Conservation (phyloP, 2,113 vertebrate genomes). For the Scomber scombrus region DNA sequence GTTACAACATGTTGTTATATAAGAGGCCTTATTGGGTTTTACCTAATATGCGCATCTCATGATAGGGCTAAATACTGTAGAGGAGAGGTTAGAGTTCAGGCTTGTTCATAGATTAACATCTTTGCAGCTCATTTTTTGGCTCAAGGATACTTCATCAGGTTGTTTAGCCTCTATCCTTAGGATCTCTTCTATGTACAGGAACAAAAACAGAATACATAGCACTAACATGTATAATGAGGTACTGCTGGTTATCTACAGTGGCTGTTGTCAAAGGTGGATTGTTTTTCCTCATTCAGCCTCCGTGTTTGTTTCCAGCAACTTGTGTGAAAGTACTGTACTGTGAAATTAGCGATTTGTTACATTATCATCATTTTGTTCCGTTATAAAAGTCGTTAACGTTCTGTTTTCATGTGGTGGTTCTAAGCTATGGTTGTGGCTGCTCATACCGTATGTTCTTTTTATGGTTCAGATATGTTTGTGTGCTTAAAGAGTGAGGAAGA, state of each 20-base stretch:
- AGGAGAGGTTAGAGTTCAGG: neutral
- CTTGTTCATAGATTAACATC: neutral
- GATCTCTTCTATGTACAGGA: neutral
- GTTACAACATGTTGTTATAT: neutral
- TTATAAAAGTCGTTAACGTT: neutral
- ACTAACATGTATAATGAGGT: neutral
- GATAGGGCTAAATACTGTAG: slow-evolving; percentile 12
- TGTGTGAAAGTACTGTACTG: slow-evolving; percentile 63
- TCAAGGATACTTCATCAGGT: neutral
- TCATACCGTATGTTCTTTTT: neutral
- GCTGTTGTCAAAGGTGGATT: neutral
- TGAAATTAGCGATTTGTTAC: slow-evolving; percentile 57
- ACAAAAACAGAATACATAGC: no score
- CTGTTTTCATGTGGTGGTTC: slow-evolving; percentile 30
- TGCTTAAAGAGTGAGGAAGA: neutral
- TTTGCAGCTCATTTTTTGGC: neutral
- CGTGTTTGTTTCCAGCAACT: slow-evolving; percentile 37
- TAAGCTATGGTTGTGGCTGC: slow-evolving; percentile 6
- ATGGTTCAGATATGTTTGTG: slow-evolving; percentile 15
- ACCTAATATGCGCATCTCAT: neutral
- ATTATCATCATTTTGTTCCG: neutral
- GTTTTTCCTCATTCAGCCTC: slow-evolving; percentile 12
- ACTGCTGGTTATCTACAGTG: neutral
- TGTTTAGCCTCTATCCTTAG: neutral
- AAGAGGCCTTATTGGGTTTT: slow-evolving; percentile 9